phyloP scores from a whole-genome alignment of 2,113 vertebrate species.

The Gallinago jamesoni region DNA sequence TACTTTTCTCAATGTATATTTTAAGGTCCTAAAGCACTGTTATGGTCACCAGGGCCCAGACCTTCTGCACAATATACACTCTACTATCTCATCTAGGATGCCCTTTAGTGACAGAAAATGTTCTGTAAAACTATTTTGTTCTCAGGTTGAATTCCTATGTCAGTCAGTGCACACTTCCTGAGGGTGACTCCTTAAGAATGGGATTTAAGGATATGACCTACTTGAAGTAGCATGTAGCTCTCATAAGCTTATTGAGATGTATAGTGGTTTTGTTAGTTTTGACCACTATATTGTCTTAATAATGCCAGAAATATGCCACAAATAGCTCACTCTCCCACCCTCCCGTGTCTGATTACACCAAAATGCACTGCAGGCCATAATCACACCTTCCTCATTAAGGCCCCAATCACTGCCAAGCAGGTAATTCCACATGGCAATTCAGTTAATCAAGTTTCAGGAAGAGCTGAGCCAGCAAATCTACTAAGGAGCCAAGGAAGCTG shows the following conservation, averaged over 20 bases:
- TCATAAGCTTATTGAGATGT: background rate
- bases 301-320: background rate
- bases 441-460: background rate
- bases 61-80: background rate
- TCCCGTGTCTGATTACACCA: background rate
- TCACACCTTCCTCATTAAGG: background rate
- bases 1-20: background rate
- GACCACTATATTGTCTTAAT: background rate
- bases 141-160: background rate
- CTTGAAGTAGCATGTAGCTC: background rate
- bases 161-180: background rate
- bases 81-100: background rate
- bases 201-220: background rate
- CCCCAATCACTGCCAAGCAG: background rate
- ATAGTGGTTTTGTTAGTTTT: background rate
- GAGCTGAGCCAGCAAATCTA: background rate
- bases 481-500: background rate
- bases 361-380: background rate
- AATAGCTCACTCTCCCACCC: background rate
- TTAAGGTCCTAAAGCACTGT: background rate
- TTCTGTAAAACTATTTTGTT: background rate
- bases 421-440: background rate
- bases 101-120: background rate
- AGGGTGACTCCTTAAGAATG: background rate
- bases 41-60: background rate